Evolutionary conservation across 2,113 vertebrate genomes (phyloP).

Genomic region (Malurus melanocephalus): DNA sequence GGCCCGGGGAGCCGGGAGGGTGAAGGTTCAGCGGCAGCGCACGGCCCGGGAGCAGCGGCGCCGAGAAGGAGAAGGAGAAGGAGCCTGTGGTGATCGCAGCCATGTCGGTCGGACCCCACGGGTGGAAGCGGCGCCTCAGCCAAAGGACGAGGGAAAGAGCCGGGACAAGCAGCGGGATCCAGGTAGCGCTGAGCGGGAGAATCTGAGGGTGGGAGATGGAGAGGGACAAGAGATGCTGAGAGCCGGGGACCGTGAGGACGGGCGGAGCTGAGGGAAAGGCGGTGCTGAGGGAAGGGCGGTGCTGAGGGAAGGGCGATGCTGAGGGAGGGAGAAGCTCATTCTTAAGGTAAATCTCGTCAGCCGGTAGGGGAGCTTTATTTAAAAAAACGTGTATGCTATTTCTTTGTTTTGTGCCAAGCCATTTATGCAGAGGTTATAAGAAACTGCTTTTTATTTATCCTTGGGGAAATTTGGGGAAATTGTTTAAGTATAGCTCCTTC

Average conservation of each 20-base stretch:
- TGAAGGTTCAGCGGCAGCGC: background rate
- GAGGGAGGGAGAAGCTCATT: background rate
- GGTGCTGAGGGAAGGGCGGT: background rate
- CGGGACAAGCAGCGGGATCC: background rate
- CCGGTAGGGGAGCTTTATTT: background rate
- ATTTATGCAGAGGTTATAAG: background rate
- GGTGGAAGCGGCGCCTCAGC: background rate
- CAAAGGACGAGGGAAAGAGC: background rate
- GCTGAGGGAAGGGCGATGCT: background rate
- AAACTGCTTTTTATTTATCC: background rate
- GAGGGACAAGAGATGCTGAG: no score
- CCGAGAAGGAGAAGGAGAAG: background rate
- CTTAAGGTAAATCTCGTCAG: background rate
- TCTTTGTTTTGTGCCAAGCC: background rate
- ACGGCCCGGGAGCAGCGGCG: background rate
- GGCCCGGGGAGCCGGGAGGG: background rate
- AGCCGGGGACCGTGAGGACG: no score
- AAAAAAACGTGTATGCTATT: fast-evolving
- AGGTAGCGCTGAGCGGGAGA: no score
- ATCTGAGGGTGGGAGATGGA: no score
- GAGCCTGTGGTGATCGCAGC: background rate
- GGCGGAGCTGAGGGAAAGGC: no score
- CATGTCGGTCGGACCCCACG: background rate
- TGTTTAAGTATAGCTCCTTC: background rate
- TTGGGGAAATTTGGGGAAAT: background rate